Evolutionary conservation across 2,888 invertebrate species (phyloP).

Genomic region (Drosophila nr. perissopoda): DNA sequence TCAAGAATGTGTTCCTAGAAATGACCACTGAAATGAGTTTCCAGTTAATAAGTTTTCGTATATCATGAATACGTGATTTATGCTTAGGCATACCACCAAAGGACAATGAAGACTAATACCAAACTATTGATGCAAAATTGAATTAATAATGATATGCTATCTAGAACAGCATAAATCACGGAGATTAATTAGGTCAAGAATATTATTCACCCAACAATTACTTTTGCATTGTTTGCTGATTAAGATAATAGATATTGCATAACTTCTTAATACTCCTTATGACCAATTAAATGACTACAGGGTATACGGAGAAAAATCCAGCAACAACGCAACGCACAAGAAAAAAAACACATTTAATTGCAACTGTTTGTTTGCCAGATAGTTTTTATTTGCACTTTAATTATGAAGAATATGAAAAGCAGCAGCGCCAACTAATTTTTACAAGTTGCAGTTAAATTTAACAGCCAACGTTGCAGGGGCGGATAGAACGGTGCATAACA

Average conservation of each 20-base stretch:
- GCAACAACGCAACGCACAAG: slow-evolving; percentile 1
- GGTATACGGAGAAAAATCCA: slow-evolving; percentile 20
- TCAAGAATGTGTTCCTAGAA: neutral
- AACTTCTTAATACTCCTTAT: neutral
- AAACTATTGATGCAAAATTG: neutral
- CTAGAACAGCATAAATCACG: neutral
- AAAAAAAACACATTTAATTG: slow-evolving; percentile 60
- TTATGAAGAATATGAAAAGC: slow-evolving; percentile 67
- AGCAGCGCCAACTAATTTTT: slow-evolving; percentile 67
- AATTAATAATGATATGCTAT: neutral
- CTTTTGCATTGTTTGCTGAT: neutral
- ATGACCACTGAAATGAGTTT: neutral
- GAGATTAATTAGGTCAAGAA: neutral
- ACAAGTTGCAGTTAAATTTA: slow-evolving; percentile 63
- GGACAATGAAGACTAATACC: neutral
- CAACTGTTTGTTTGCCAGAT: slow-evolving; percentile 74
- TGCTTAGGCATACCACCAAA: neutral
- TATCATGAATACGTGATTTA: neutral
- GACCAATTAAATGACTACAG: slow-evolving; percentile 5
- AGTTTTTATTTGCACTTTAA: slow-evolving; percentile 77
- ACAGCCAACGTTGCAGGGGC: slow-evolving; percentile 12
- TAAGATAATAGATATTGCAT: neutral
- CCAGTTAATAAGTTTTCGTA: neutral
- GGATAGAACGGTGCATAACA: neutral
- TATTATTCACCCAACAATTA: neutral